These are phyloP conservation scores for Saturnia pavonia DNA, from an alignment of 2,888 invertebrate species.

Conservation along the genomic window DNA sequence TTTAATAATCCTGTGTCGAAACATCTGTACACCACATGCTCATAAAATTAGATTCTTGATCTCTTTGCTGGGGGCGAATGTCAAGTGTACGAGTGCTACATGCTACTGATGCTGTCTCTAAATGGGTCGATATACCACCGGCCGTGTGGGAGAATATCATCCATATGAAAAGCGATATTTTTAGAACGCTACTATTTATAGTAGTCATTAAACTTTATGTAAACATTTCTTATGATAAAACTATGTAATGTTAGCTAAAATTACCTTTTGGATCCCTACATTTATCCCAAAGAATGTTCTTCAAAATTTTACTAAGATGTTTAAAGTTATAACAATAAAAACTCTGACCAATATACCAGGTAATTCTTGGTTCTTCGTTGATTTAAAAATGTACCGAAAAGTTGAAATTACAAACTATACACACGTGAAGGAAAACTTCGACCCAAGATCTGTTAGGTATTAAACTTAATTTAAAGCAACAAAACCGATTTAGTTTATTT, in stretches of 20 bases:
- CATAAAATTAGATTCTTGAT: slow-evolving; percentile 40
- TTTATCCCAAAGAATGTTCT: neutral
- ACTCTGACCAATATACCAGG: neutral
- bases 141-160: slow-evolving; percentile 12
- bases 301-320: too few species aligned
- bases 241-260: neutral
- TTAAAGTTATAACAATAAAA: neutral
- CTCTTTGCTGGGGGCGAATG: slow-evolving; percentile 50
- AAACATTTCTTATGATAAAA: neutral
- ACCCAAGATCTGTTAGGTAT: too few species aligned
- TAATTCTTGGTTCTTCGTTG: neutral
- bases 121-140: slow-evolving; percentile 45
- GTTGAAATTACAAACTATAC: neutral
- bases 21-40: slow-evolving; percentile 10
- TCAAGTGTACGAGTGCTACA: slow-evolving; percentile 61
- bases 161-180: slow-evolving; percentile 4
- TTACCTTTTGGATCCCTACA: neutral
- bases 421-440: neutral
- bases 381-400: neutral
- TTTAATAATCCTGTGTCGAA: slow-evolving; percentile 12
- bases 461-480: neutral
- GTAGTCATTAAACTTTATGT: neutral
- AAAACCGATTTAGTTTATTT: neutral
- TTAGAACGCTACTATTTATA: neutral
- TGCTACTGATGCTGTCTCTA: slow-evolving; percentile 27